Evolutionary conservation across 2,113 vertebrate genomes (phyloP).

Genomic region (Rattus norvegicus): GRCr8 NC_086033.1:81732501-81733000

Average conservation of each 20-base stretch:
- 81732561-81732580: conserved; percentile 96
- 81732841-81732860: conserved; percentile 87
- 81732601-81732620: conserved; percentile 92
- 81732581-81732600: conserved; percentile 96
- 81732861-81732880: conserved; percentile 89
- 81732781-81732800: fast-evolving
- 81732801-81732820: conserved; percentile 79
- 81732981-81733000: conserved; percentile 98
- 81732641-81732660: conserved; percentile 95
- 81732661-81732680: conserved; percentile 89
- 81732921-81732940: conserved; percentile 90
- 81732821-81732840: conserved; percentile 78
- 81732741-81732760: conserved; percentile 83
- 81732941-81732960: conserved; percentile 83
- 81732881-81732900: conserved; percentile 89
- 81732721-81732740: conserved; percentile 93
- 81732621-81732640: conserved; percentile 93
- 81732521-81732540: conserved; percentile 96
- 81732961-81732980: conserved; percentile 90
- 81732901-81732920: conserved; percentile 92
- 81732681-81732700: conserved; percentile 98
- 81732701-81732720: conserved; percentile 96
- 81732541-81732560: conserved; percentile 95
- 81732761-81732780: conserved; percentile 66
- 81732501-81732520: conserved; percentile 96